A percentile compares a stretch with the other conserved stretches of the same genome.
phyloP scores from a whole-genome alignment of 2,888 invertebrate species.

The Rhodophaea formosa region DNA sequence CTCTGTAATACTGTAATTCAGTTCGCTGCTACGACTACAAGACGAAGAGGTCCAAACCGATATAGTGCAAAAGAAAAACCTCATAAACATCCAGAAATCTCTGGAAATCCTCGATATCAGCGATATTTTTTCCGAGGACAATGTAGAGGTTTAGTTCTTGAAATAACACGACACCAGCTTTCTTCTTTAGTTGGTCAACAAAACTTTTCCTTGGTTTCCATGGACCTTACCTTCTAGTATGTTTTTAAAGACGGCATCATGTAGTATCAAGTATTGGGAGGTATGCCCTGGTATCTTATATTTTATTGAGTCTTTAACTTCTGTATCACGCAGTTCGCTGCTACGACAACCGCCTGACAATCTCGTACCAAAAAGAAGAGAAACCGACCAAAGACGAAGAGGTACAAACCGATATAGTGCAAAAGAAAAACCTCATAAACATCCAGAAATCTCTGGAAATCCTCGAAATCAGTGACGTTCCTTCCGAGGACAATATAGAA shows the following conservation, averaged over 20 bases:
- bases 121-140: constrained; percentile 39
- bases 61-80: constrained; percentile 36
- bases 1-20: too few relatives aligned
- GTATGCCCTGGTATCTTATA: too few relatives aligned
- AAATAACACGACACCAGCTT: too few relatives aligned
- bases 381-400: constrained; percentile 52
- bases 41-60: constrained; percentile 53
- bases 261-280: too few relatives aligned
- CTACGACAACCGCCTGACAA: constrained; percentile 38
- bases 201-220: too few relatives aligned
- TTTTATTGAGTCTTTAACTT: too few relatives aligned
- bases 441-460: constrained; percentile 61
- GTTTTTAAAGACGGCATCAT: too few relatives aligned
- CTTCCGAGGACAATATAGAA: constrained; percentile 46
- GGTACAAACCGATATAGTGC: constrained; percentile 44
- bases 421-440: constrained; percentile 39
- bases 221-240: too few relatives aligned
- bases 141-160: constrained; percentile 59
- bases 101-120: constrained; percentile 63
- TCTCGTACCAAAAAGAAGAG: constrained; percentile 36
- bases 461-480: constrained; percentile 51
- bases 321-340: constrained; percentile 45
- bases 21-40: constrained; percentile 40
- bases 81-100: constrained; percentile 51
- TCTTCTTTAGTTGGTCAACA: too few relatives aligned